Evolutionary conservation across 2,797 vertebrate species (phyloP).

Genomic region (Bovichtus variegatus): DNA sequence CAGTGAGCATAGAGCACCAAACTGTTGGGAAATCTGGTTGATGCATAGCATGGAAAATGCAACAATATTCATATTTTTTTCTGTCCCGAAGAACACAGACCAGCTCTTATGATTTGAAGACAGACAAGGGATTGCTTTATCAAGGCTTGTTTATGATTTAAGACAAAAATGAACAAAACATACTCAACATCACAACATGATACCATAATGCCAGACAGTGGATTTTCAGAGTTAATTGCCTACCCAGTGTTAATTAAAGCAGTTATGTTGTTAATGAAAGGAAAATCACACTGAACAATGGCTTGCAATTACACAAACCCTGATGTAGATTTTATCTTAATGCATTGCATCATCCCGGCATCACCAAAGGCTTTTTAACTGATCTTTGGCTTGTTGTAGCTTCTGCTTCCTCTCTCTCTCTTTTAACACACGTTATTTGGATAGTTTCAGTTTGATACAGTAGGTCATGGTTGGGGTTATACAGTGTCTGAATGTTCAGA

Average conservation of each 20-base stretch:
- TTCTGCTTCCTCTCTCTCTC: neutral
- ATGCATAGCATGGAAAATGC: constrained; percentile 17
- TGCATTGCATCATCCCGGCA: neutral
- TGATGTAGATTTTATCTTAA: neutral
- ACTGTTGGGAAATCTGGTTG: neutral
- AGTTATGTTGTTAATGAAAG: constrained; percentile 9
- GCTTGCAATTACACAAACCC: neutral
- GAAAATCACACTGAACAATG: constrained; percentile 13
- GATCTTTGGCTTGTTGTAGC: neutral
- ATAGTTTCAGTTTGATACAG: constrained; percentile 5
- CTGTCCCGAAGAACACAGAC: constrained; percentile 16
- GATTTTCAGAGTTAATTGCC: constrained; percentile 21
- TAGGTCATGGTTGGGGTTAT: neutral
- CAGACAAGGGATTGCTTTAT: constrained; percentile 25
- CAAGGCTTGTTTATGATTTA: constrained; percentile 20
- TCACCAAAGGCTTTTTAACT: neutral
- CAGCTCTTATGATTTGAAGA: constrained; percentile 21
- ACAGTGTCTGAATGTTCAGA: neutral
- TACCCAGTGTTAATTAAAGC: neutral
- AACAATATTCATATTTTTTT: constrained; percentile 2
- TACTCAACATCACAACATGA: neutral
- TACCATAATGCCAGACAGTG: neutral
- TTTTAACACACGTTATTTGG: neutral
- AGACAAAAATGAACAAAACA: constrained; percentile 27
- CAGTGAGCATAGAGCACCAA: neutral